Conservation (phyloP, 1,140 invertebrate species). For the Mactra quadrangularis region DNA sequence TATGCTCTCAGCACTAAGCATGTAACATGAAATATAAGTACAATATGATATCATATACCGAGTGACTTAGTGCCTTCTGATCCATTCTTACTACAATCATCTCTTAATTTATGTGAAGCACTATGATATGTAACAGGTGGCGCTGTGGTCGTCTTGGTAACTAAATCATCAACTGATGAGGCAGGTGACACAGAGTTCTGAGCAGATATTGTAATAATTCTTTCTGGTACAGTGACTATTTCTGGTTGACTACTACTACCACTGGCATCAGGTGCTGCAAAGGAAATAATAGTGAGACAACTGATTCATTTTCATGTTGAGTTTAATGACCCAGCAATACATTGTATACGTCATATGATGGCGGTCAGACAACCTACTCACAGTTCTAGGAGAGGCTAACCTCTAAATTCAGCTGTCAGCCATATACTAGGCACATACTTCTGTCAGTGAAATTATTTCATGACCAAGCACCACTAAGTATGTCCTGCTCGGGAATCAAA, state of each 20-base stretch:
- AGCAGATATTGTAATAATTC: slow-evolving; percentile 74
- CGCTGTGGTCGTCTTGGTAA: slow-evolving; percentile 11
- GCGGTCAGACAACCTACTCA: no score
- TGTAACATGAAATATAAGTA: no score
- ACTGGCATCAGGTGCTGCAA: slow-evolving; percentile 59
- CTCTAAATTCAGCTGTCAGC: no score
- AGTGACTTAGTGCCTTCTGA: slow-evolving; percentile 3
- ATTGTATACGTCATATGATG: no score
- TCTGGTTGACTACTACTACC: slow-evolving; percentile 70
- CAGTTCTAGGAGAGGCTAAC: no score
- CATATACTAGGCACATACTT: no score
- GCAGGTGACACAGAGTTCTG: slow-evolving; percentile 62
- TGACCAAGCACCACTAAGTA: no score
- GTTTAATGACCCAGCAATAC: no score
- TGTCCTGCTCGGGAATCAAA: no score
- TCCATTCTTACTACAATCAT: slow-evolving; percentile 14
- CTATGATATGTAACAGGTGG: slow-evolving; percentile 46
- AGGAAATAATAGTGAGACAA: neutral
- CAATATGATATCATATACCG: neutral
- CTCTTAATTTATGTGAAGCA: slow-evolving; percentile 27
- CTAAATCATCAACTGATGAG: slow-evolving; percentile 48
- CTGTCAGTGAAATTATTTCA: no score
- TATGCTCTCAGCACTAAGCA: no score
- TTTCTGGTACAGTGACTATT: slow-evolving; percentile 73
- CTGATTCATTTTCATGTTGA: no score